Conservation (phyloP, 2,888 invertebrate species). For the Thecocarcelia acutangulata region DNA sequence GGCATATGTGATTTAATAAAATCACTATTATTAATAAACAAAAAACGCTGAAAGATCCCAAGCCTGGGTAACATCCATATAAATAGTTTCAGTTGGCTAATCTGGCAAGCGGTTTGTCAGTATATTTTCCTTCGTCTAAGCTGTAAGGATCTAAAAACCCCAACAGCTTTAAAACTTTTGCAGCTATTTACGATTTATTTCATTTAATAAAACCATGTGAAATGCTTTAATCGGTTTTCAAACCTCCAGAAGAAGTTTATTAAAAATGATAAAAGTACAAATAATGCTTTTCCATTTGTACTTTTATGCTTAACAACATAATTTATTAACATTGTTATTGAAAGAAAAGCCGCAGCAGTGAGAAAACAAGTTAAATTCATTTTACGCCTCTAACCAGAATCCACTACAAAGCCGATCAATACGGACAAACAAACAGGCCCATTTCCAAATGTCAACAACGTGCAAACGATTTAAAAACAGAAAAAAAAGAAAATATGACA, state of each 20-base stretch:
- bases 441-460: constrained; percentile 70
- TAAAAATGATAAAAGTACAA: constrained; percentile 9
- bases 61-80: too few relatives aligned
- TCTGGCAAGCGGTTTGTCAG: too few relatives aligned
- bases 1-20: too few relatives aligned
- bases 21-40: too few relatives aligned
- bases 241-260: constrained; percentile 19
- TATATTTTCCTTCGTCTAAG: too few relatives aligned
- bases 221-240: background rate
- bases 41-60: too few relatives aligned
- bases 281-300: too few relatives aligned
- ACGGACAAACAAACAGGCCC: constrained; percentile 49
- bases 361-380: constrained; percentile 64
- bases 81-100: too few relatives aligned
- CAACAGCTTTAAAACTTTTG: too few relatives aligned
- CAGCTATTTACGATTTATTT: too few relatives aligned
- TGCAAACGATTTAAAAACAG: constrained; percentile 66
- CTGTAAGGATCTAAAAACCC: too few relatives aligned
- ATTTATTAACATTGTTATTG: constrained; percentile 68
- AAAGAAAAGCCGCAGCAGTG: constrained; percentile 67
- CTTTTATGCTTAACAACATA: constrained; percentile 49
- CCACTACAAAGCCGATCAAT: background rate
- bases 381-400: constrained; percentile 45
- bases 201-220: background rate
- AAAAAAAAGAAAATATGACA: constrained; percentile 53